phyloP scores from a whole-genome alignment of 2,888 invertebrate species.

The Herminia tarsipennalis region DNA sequence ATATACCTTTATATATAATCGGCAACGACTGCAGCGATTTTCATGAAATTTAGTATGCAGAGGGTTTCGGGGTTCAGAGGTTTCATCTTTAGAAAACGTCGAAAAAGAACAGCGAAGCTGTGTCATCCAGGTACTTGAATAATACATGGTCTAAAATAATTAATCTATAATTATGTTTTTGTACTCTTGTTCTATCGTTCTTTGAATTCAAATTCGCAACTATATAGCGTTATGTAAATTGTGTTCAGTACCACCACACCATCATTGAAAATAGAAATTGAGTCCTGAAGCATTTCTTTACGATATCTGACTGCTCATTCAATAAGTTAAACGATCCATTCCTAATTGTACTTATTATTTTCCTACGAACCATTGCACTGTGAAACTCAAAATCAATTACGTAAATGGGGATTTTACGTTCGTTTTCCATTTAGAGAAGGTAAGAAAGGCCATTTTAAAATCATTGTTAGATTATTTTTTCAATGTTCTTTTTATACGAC shows the following conservation, averaged over 20 bases:
- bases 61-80: too few relatives aligned
- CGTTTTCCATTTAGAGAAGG: conserved; percentile 12
- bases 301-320: conserved; percentile 12
- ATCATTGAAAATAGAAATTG: neutral
- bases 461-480: conserved; percentile 24
- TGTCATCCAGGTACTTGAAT: too few relatives aligned
- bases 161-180: too few relatives aligned
- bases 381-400: conserved; percentile 24
- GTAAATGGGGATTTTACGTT: conserved; percentile 18
- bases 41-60: too few relatives aligned
- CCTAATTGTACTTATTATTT: conserved; percentile 39
- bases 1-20: too few relatives aligned
- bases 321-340: conserved; percentile 27
- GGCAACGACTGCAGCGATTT: too few relatives aligned
- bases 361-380: conserved; percentile 33
- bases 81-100: too few relatives aligned
- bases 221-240: too few relatives aligned
- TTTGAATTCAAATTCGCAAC: too few relatives aligned
- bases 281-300: conserved; percentile 2
- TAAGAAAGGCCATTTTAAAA: conserved; percentile 21
- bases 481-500: conserved; percentile 20
- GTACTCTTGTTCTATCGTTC: too few relatives aligned
- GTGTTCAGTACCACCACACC: neutral
- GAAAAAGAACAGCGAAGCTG: too few relatives aligned
- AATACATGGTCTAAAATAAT: too few relatives aligned